Conservation (phyloP, 30 jellyfish, hydroid and myxozoan genomes). For the Clytia hemisphaerica region DNA sequence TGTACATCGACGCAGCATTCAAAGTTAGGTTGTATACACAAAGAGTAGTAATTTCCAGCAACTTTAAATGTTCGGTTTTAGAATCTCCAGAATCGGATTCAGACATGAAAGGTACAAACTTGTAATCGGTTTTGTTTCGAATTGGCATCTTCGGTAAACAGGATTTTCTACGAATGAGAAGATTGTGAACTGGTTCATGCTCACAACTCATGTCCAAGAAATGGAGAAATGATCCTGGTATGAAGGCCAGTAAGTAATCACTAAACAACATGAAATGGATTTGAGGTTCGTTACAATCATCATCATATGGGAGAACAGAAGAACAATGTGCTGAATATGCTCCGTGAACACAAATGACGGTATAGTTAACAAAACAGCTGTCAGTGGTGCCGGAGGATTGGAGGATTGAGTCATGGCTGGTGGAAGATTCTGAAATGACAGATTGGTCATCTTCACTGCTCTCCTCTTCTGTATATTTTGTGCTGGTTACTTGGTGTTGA, state of each 20-base stretch:
- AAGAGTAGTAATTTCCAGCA: conserved; percentile 46
- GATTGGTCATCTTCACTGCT: conserved; percentile 18
- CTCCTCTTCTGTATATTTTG: neutral
- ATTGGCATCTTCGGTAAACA: no score
- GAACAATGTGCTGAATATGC: conserved; percentile 45
- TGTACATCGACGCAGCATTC: conserved; percentile 17
- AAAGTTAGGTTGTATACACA: conserved; percentile 39
- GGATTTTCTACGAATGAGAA: conserved; percentile 29
- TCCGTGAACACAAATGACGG: conserved; percentile 67
- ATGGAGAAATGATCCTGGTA: conserved; percentile 59
- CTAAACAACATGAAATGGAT: conserved; percentile 48
- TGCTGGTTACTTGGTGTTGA: conserved; percentile 46
- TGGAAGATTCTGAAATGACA: conserved; percentile 16
- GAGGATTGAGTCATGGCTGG: conserved; percentile 31
- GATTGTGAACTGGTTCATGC: conserved; percentile 74
- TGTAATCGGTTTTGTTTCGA: no score
- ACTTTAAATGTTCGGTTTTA: no score
- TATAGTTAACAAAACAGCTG: conserved; percentile 26
- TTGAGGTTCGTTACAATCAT: conserved; percentile 8
- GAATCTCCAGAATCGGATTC: no score
- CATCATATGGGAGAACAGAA: neutral
- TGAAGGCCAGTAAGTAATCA: conserved; percentile 58
- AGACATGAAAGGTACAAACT: no score
- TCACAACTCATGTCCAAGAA: conserved; percentile 83
- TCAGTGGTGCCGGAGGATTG: conserved; percentile 27